phyloP scores from a whole-genome alignment of 2,113 vertebrate species.

The Nothoprocta perdicaria region DNA sequence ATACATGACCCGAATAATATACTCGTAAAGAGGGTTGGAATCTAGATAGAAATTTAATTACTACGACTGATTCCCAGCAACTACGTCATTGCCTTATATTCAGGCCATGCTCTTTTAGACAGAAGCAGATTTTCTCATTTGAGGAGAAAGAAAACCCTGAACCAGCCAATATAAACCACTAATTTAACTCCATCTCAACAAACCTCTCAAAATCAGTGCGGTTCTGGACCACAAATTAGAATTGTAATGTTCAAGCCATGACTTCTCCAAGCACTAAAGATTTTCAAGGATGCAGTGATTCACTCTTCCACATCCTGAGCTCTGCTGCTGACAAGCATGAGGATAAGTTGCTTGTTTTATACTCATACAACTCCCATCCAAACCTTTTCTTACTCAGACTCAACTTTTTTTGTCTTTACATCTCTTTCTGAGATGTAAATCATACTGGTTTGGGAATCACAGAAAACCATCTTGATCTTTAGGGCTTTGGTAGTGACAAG shows the following conservation, averaged over 20 bases:
- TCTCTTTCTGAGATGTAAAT: not conserved
- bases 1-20: not conserved
- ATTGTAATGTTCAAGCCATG: not conserved
- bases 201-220: not conserved
- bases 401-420: not conserved
- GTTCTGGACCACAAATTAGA: not conserved
- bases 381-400: not conserved
- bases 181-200: not conserved
- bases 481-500: accelerated
- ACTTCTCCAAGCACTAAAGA: not conserved
- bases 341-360: not conserved
- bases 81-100: not conserved
- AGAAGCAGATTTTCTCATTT: not conserved
- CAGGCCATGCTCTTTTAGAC: not conserved
- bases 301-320: not conserved
- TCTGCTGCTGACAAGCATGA: not conserved
- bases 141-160: not conserved
- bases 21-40: not conserved
- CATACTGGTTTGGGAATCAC: not conserved
- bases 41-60: not conserved
- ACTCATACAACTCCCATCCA: not conserved
- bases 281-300: not conserved
- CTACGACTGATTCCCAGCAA: not conserved
- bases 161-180: not conserved
- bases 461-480: not conserved